Conservation (phyloP, 23 tunicate genomes). For the Aplidium turbinatum region DNA sequence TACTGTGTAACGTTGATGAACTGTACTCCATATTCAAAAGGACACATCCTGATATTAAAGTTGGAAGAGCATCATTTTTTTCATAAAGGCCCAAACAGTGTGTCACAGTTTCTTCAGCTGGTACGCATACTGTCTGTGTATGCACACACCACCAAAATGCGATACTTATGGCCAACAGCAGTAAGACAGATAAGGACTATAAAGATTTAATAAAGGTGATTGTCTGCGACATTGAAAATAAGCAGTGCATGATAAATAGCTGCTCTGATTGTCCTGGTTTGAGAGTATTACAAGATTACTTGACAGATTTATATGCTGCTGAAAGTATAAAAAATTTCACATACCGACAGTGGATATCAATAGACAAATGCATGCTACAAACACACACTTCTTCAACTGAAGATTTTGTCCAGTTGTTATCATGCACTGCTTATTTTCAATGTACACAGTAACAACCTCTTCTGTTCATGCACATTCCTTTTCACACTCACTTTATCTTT, state of each 20-base stretch:
- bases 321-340: too few species aligned
- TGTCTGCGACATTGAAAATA: not conserved
- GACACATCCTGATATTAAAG: not conserved
- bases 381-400: too few species aligned
- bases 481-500: too few species aligned
- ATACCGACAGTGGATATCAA: too few species aligned
- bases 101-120: conserved; percentile 2
- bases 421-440: too few species aligned
- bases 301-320: conserved; percentile 2
- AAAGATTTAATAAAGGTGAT: conserved; percentile 11
- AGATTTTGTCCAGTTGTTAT: too few species aligned
- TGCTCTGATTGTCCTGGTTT: conserved; percentile 3
- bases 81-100: conserved; percentile 6
- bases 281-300: not conserved
- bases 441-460: too few species aligned
- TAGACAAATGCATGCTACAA: too few species aligned
- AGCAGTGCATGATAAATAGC: not conserved
- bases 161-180: conserved; percentile 1
- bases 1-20: conserved; percentile 5
- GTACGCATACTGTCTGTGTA: conserved; percentile 7
- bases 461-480: too few species aligned
- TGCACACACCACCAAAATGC: conserved; percentile 27
- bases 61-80: conserved; percentile 1
- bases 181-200: not conserved
- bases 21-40: not conserved